phyloP scores from a whole-genome alignment of 2,113 vertebrate genomes.

The Misgurnus mizolepis region DNA sequence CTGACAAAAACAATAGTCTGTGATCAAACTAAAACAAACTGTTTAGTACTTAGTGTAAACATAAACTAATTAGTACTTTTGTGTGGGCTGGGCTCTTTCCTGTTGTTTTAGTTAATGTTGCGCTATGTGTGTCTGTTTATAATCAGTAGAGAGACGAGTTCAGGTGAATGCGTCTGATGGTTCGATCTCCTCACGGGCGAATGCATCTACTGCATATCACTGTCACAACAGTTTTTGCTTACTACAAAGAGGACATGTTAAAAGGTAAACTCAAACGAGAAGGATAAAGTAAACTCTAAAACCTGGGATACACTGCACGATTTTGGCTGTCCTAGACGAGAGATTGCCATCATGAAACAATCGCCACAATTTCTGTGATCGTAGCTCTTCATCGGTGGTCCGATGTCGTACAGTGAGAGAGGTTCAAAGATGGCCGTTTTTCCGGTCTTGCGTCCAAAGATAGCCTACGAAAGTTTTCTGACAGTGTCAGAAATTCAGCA shows the following conservation, averaged over 20 bases:
- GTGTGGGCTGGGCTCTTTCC: neutral
- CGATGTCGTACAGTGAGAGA: too few relatives aligned
- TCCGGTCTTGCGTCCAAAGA: too few relatives aligned
- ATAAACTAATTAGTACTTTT: constrained; percentile 19
- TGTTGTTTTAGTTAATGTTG: constrained; percentile 7
- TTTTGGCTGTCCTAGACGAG: too few relatives aligned
- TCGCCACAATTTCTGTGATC: too few relatives aligned
- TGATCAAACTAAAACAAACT: constrained; percentile 36
- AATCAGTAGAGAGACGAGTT: neutral
- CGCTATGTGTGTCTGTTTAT: constrained; percentile 5
- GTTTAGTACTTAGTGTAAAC: constrained; percentile 29
- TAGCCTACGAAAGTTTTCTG: too few relatives aligned
- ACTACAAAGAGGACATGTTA: neutral
- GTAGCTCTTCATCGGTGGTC: too few relatives aligned
- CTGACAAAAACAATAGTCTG: constrained; percentile 24
- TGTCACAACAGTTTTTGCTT: constrained; percentile 9
- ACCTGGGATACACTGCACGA: too few relatives aligned
- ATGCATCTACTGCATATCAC: neutral
- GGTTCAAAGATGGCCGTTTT: too few relatives aligned
- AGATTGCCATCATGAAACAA: too few relatives aligned
- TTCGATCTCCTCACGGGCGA: neutral
- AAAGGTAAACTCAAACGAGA: constrained; percentile 1
- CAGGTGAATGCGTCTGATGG: constrained; percentile 1
- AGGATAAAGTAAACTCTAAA: neutral
- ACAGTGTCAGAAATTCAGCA: too few relatives aligned